phyloP scores from a whole-genome alignment of 2,797 vertebrate species.

The Sebastes steindachneri region DNA sequence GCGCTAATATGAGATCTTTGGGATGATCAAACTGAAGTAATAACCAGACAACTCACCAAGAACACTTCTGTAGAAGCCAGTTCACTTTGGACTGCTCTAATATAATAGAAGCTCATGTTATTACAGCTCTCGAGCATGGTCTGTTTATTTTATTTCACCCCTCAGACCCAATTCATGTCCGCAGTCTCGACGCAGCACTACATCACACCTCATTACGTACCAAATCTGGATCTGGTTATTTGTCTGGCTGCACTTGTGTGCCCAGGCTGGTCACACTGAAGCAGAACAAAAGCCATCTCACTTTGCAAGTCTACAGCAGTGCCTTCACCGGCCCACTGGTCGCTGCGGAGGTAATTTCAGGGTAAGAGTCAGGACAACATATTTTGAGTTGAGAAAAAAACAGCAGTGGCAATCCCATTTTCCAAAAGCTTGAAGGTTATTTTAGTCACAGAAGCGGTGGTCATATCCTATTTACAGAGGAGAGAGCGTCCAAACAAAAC shows the following conservation, averaged over 20 bases:
- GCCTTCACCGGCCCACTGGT: conserved; percentile 7
- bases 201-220: conserved; percentile 66
- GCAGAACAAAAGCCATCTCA: conserved; percentile 23
- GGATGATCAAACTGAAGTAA: conserved; percentile 29
- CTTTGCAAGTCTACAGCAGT: conserved; percentile 15
- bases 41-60: conserved; percentile 19
- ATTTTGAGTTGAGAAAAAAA: conserved; percentile 21
- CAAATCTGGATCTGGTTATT: conserved; percentile 55
- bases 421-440: conserved; percentile 21
- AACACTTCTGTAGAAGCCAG: conserved; percentile 1
- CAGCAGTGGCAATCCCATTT: not conserved
- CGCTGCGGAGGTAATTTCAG: conserved; percentile 40
- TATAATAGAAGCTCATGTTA: conserved; percentile 39
- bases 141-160: conserved; percentile 62
- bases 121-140: conserved; percentile 25
- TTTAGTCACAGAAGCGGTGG: conserved; percentile 2
- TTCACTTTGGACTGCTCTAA: conserved; percentile 9
- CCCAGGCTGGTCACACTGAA: conserved; percentile 21
- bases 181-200: conserved; percentile 9
- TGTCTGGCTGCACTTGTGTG: conserved; percentile 34
- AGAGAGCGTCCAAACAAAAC: not conserved
- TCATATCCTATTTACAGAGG: conserved; percentile 8
- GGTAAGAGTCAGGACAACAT: conserved; percentile 27
- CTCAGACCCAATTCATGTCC: conserved; percentile 38
- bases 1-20: conserved; percentile 33